Evolutionary conservation across 2,888 invertebrate species (phyloP), one percentile per base, ranked within the genome.

Genomic region (Stramonita haemastoma): DNA sequence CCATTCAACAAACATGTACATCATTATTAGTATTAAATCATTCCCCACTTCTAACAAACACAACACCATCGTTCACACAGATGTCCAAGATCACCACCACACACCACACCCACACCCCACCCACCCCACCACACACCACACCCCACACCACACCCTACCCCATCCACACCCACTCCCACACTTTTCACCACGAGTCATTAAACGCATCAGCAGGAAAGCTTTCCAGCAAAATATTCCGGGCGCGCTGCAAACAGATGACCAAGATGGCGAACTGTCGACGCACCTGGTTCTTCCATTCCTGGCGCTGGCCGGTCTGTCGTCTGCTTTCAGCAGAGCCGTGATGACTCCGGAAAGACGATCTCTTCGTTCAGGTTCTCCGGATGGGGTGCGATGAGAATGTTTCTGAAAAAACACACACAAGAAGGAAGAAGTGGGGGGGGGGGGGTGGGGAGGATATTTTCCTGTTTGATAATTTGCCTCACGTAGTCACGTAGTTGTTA

Each of bases 331-430:
- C 0, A 92, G 84, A 13, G 91, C 91, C 57, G 91, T 90, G 1
- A 91, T 90, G 0, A 95, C 91, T 13, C 95, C 0, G 95, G 95
- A 90, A 94, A 95, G 73, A 94, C 90, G 46, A 93, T 92, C 34
- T 93, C 93, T 81, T 92, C 91, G 85, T 94, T 92, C 34, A 94
- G 88, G 91, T 94, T 93, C 66, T 93, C 93, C 0, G 93, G 93
- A 87, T 94, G 94, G 15, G 95, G 95, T n/a, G 94, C 93, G 26
- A 93, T 90, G 22, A 94, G 90, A 11, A 94, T 86, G 90, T 94
- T 93, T 90, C 95, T 95, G 93, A 73, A 93, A 70, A n/a, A n/a
- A n/a, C n/a, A n/a, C n/a, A 32, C 36, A 56, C 46, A n/a, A 86
- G 5, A 19, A 84, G 56, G 34, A 5, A 46, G 8, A 46, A 46